Base-by-base conservation (phyloP, 1,140 invertebrate genomes). In the Drosophila parabipectinata region DNA sequence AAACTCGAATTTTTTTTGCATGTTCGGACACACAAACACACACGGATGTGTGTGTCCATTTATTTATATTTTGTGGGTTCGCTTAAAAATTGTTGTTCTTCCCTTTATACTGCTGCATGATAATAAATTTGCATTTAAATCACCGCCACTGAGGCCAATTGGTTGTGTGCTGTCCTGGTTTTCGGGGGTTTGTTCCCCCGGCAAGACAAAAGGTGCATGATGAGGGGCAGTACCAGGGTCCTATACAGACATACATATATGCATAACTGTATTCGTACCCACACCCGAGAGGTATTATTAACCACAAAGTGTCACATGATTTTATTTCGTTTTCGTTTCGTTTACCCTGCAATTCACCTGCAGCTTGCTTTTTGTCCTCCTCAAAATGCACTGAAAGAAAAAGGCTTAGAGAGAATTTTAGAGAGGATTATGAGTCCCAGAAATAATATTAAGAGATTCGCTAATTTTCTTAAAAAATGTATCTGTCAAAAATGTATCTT, bases 81-180 rank as follows among this genome's bases (percentile, higher is more conserved):
- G 53, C 51, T 67, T 77, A 76, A 73, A 61, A 79, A 63, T 71
- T 69, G 72, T 56, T 63, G 71, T 63, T 52, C 47, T 28, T 52
- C 47, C 60, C 48, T 78, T 88, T 88, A 83, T 72, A 66, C 72
- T 62, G 72, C 82, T 79, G 82, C 82, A 87, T 77, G 83, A 79
- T 87, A 76, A 88, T 88, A 88, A 88, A 88, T 88, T 88, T 88
- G 83, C 83, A 88, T 88, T 88, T 88, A 88, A 88, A 88, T 88
- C 83, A 88, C 83, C 83, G 84, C 58, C 75, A 50, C 69, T 53
- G 48, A 39, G 64, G 32, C 55, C 77, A 80, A 74, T 78, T 67
- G 57, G 52, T 68, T 68, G 55, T 63, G 55, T 39, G 14, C 59
- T 69, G 69, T 74, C 44, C 54, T 48, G 76, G 39, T 75, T 75